Evolutionary conservation across 2,113 vertebrate species (phyloP).

Genomic region (Vanacampus margaritifer): DNA sequence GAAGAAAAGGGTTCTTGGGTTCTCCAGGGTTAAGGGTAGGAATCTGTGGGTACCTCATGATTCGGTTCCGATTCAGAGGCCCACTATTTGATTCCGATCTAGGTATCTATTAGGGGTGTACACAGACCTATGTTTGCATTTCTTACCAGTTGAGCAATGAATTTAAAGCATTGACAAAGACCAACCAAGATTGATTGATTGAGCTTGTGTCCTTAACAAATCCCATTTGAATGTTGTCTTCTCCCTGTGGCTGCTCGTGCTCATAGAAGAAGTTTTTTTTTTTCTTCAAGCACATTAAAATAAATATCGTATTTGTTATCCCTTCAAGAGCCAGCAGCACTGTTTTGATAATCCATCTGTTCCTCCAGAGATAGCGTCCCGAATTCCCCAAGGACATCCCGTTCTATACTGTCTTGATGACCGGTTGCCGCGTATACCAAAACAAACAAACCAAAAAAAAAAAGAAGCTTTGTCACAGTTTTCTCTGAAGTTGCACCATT

Average conservation of each 20-base stretch:
- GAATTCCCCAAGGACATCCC: constrained; percentile 41
- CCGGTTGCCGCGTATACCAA: constrained; percentile 21
- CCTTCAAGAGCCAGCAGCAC: constrained; percentile 6
- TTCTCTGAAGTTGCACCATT: constrained; percentile 29
- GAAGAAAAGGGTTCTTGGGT: no score
- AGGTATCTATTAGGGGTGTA: no score
- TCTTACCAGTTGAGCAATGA: neutral
- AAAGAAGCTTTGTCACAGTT: constrained; percentile 21
- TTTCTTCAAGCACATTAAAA: neutral
- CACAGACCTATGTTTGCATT: neutral
- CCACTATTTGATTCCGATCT: no score
- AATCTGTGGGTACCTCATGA: no score
- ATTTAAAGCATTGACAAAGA: neutral
- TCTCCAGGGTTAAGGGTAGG: no score
- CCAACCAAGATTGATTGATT: neutral
- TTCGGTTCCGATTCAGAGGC: no score
- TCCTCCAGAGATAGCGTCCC: constrained; percentile 34
- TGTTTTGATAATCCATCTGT: constrained; percentile 48
- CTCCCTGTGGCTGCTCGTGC: neutral
- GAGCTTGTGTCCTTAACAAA: neutral
- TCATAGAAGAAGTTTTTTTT: neutral
- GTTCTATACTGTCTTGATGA: constrained; percentile 17
- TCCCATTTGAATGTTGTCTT: neutral
- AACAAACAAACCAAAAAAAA: constrained; percentile 23
- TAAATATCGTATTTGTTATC: no score